These are phyloP conservation scores for Epistrophe grossulariae DNA, from an alignment of 2,888 invertebrate species.

Conservation along the genomic window DNA sequence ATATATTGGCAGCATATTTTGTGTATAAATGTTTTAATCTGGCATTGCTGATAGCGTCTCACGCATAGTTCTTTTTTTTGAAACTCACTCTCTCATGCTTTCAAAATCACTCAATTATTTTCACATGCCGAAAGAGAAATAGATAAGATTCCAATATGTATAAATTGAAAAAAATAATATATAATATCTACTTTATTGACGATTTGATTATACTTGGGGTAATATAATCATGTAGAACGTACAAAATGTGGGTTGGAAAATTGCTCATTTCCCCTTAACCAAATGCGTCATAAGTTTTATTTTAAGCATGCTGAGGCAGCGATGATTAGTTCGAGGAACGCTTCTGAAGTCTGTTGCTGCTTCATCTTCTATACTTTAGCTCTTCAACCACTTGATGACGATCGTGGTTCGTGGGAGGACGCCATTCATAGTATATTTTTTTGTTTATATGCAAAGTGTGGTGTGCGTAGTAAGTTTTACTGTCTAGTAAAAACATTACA, in stretches of 20 bases:
- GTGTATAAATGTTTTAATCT: no score
- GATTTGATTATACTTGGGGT: neutral
- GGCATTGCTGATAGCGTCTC: conserved; percentile 9
- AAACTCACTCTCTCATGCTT: neutral
- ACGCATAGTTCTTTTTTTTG: neutral
- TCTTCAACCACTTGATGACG: conserved; percentile 67
- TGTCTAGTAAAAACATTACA: conserved; percentile 21
- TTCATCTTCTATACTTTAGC: neutral
- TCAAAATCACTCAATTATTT: conserved; percentile 2
- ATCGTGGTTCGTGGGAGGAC: conserved; percentile 49
- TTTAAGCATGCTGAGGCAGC: conserved; percentile 53
- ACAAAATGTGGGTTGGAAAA: conserved; percentile 59
- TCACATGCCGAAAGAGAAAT: no score
- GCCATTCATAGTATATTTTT: conserved; percentile 46
- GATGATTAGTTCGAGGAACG: conserved; percentile 44
- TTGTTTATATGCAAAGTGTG: neutral
- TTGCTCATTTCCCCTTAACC: conserved; percentile 68
- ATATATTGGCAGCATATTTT: no score
- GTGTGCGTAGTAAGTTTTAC: conserved; percentile 8
- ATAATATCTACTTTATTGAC: neutral
- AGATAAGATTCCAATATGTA: neutral
- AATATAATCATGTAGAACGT: conserved; percentile 23
- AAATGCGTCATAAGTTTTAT: conserved; percentile 70
- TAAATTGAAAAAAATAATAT: conserved; percentile 16
- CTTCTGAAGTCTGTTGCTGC: neutral